Evolutionary conservation across 2,113 vertebrate species (phyloP).

Genomic region (Oncorhynchus nerka): DNA sequence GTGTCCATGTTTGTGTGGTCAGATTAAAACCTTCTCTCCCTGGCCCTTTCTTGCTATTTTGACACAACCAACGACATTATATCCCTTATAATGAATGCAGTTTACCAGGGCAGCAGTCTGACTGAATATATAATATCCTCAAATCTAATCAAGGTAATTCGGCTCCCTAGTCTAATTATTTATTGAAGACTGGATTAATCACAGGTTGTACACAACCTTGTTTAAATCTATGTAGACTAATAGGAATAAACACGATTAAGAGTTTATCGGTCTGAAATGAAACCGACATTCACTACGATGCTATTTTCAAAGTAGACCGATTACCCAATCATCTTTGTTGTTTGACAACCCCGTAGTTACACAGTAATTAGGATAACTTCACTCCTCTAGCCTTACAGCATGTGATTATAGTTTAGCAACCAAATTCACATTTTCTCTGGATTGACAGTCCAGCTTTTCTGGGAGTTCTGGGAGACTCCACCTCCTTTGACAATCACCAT

Average conservation of each 20-base stretch:
- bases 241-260: slow-evolving; percentile 1
- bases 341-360: background rate
- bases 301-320: background rate
- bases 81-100: slow-evolving; percentile 64
- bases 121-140: slow-evolving; percentile 50
- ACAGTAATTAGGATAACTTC: background rate
- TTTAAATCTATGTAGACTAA: background rate
- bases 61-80: slow-evolving; percentile 48
- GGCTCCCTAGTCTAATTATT: slow-evolving; percentile 56
- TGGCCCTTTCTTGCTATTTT: slow-evolving; percentile 24
- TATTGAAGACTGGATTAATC: slow-evolving; percentile 33
- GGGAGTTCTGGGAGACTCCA: no score
- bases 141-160: slow-evolving; percentile 60
- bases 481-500: no score
- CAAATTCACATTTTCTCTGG: no score
- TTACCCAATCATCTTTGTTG: background rate
- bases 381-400: no score
- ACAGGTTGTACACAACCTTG: background rate
- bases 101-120: slow-evolving; percentile 33
- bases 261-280: slow-evolving; percentile 28
- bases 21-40: slow-evolving; percentile 17
- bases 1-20: slow-evolving; percentile 14
- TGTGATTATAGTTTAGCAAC: no score
- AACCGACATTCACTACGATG: background rate
- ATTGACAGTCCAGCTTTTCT: no score